Evolutionary conservation across 2,888 invertebrate genomes (phyloP).

Genomic region (Eudasyphora cyanicolor): DNA sequence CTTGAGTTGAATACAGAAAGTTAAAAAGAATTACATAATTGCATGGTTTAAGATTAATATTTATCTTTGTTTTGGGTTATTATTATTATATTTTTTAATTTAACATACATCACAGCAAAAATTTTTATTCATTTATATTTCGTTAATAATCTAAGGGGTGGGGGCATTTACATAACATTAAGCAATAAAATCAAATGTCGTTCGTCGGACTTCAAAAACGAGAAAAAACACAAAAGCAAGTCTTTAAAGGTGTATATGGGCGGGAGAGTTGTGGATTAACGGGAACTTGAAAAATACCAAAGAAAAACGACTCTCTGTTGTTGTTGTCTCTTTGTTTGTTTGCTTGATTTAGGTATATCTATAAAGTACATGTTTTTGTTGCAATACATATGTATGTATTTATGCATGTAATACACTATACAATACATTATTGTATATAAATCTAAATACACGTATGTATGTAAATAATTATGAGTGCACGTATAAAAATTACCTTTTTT

Average conservation of each 20-base stretch:
- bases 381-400: constrained; percentile 18
- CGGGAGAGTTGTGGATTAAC: too few species aligned
- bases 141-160: constrained; percentile 47
- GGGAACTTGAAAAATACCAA: not conserved
- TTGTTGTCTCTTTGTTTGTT: constrained; percentile 25
- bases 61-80: constrained; percentile 68
- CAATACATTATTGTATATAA: constrained; percentile 55
- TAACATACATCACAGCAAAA: constrained; percentile 80
- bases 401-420: constrained; percentile 27
- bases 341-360: constrained; percentile 22
- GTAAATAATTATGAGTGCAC: constrained; percentile 73
- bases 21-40: constrained; percentile 40
- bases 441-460: constrained; percentile 69
- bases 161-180: constrained; percentile 6
- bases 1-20: constrained; percentile 29
- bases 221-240: not conserved
- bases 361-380: constrained; percentile 45
- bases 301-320: not conserved
- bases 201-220: not conserved
- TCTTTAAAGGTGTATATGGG: not conserved
- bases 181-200: not conserved
- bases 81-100: constrained; percentile 72
- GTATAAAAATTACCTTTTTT: constrained; percentile 71
- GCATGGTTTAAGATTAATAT: constrained; percentile 40
- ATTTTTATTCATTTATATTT: constrained; percentile 74